Evolutionary conservation across 2,113 vertebrate genomes (phyloP).

Genomic region (Eonycteris spelaea): DNA sequence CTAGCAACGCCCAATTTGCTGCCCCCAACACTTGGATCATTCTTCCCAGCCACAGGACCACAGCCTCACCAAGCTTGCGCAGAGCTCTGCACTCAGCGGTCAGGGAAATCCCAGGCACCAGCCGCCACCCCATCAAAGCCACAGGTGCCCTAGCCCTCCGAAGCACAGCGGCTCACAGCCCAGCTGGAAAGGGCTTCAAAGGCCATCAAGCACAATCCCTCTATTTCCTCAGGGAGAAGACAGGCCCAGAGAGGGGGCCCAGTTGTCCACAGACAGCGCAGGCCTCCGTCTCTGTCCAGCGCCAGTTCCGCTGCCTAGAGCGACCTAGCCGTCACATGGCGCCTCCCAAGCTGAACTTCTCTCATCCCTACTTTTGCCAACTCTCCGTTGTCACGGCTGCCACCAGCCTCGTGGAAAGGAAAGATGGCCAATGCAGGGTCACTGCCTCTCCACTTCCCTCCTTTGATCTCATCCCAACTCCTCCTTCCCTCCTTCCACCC

Average conservation of each 20-base stretch:
- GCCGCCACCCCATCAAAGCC: neutral
- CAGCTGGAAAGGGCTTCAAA: neutral
- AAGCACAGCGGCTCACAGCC: neutral
- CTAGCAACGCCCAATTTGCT: neutral
- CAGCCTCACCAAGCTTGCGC: neutral
- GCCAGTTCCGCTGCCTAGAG: slow-evolving; percentile 61
- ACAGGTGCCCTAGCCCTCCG: slow-evolving; percentile 43
- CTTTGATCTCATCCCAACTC: neutral
- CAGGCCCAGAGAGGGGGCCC: neutral
- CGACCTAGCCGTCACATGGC: slow-evolving; percentile 29
- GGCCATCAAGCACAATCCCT: neutral
- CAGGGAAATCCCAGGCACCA: neutral
- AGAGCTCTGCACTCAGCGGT: neutral
- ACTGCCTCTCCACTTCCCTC: neutral
- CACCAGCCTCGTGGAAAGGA: neutral
- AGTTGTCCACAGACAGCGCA: neutral
- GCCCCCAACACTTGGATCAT: neutral
- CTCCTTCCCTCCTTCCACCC: neutral
- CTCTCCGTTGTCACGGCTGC: slow-evolving; percentile 6
- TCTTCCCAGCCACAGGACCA: neutral
- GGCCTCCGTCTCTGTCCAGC: slow-evolving; percentile 75
- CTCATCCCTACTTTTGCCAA: slow-evolving; percentile 36
- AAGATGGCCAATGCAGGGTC: neutral
- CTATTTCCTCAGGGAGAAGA: neutral
- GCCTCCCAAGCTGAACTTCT: slow-evolving; percentile 36